Base-by-base conservation (phyloP, 2,797 vertebrate species). In the Buphagus erythrorhynchus region DNA sequence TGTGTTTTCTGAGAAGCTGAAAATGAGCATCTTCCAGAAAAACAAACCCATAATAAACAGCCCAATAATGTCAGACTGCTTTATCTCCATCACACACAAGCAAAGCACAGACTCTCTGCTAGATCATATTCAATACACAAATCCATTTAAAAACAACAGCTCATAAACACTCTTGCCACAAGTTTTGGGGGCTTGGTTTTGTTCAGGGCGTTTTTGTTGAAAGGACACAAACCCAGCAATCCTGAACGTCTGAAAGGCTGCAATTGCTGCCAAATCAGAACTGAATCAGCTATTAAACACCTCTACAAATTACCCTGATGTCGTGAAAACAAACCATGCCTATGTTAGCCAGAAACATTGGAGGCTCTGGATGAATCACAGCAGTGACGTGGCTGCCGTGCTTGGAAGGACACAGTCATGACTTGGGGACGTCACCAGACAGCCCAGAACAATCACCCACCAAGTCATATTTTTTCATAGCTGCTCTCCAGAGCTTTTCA, bases 201-300 rank as follows among this genome's bases (percentile, higher is more conserved):
- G 9, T 63, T 59, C 1, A 0, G 33, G 57, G 49, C 6, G 2
- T 20, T 55, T 49, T 46, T 63, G 67, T 29, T 13, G 17, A 52
- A 88, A 75, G 43, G 86, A 58, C 55, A 74, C n/a, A 63, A 76
- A 54, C 10, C 0, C 1, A 86, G 54, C 43, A 75, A 71, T 76
- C 52, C 17, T 21, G 31, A 65, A 43, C 7, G 19, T 62, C 71
- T 35, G 59, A 61, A 91, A 91, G 65, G 76, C 42, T 54, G 82
- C 66, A 90, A 90, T 24, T 55, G 72, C 75, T 88, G 90, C 91
- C 85, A 84, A 61, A 85, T 97, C 29, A 13, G 66, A 72, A 58
- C 25, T 84, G 79, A 91, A 93, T 83, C 76, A 72, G 79, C 73
- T 72, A 21, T 88, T 93, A 80, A 86, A 93, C 91, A 88, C 31